phyloP scores from a whole-genome alignment of 2,888 invertebrate genomes.

The Nipponacmea schrenckii region DNA sequence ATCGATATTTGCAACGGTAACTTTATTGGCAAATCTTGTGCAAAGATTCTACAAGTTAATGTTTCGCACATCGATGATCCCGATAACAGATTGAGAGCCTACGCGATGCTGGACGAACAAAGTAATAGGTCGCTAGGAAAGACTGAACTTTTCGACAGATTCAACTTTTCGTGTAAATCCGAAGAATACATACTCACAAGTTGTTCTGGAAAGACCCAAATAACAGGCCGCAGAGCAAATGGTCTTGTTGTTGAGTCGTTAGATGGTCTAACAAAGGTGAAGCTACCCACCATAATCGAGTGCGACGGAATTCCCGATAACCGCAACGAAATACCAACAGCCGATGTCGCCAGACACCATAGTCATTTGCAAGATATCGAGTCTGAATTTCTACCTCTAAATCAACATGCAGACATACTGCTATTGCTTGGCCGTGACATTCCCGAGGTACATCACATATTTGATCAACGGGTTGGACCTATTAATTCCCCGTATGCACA shows the following conservation, averaged over 20 bases:
- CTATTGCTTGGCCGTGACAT: slow-evolving; percentile 6
- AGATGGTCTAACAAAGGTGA: slow-evolving; percentile 12
- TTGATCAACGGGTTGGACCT: slow-evolving; percentile 10
- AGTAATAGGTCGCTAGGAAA: slow-evolving; percentile 25
- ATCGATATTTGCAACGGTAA: slow-evolving; percentile 16
- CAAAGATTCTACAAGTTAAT: slow-evolving; percentile 15
- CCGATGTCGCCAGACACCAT: slow-evolving; percentile 23
- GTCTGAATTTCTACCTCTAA: not conserved
- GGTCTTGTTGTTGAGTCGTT: slow-evolving; percentile 22
- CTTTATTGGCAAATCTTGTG: slow-evolving; percentile 23
- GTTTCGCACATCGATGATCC: slow-evolving; percentile 14
- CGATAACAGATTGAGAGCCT: slow-evolving; percentile 4
- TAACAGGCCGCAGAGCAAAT: slow-evolving; percentile 17
- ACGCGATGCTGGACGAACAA: slow-evolving; percentile 29
- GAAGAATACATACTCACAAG: slow-evolving; percentile 21
- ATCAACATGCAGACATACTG: slow-evolving; percentile 6
- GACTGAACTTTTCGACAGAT: slow-evolving; percentile 23
- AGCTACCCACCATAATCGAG: slow-evolving; percentile 27
- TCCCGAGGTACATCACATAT: slow-evolving; percentile 5
- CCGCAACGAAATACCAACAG: slow-evolving; percentile 29
- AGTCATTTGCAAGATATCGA: slow-evolving; percentile 14
- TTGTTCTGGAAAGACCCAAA: slow-evolving; percentile 24
- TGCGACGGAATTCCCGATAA: slow-evolving; percentile 28
- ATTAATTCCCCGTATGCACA: slow-evolving; percentile 6
- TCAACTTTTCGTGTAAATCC: slow-evolving; percentile 9